Evolutionary conservation across 2,113 vertebrate genomes (phyloP).

Genomic region (Artemisiospiza belli): DNA sequence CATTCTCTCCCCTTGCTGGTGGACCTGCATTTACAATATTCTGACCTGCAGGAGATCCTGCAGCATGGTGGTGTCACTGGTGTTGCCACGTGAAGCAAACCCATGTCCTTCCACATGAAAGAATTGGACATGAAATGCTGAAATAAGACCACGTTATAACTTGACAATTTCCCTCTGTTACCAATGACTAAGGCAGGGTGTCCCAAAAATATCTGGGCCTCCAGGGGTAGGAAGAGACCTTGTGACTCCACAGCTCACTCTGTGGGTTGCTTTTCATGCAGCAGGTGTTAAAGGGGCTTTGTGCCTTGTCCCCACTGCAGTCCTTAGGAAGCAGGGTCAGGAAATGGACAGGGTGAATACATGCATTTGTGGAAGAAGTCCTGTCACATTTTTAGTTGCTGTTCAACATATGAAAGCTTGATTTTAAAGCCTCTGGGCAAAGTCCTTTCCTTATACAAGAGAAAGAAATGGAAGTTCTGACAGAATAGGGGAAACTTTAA

Average conservation of each 20-base stretch:
- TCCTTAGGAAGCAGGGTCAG: not conserved
- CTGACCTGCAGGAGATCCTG: not conserved
- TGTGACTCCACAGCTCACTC: not conserved
- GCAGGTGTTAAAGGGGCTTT: slow-evolving; percentile 45
- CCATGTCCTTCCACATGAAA: not conserved
- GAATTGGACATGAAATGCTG: not conserved
- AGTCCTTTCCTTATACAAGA: not conserved
- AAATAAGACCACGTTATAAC: not conserved
- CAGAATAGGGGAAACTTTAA: not conserved
- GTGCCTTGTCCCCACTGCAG: not conserved
- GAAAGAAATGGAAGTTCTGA: not conserved
- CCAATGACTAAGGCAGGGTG: not conserved
- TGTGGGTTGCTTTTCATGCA: not conserved
- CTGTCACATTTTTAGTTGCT: not conserved
- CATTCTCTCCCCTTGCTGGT: too few species aligned
- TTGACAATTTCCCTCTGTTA: not conserved
- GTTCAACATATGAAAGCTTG: not conserved
- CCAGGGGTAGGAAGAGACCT: not conserved
- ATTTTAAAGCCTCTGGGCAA: not conserved
- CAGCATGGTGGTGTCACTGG: not conserved
- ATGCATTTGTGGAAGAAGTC: slow-evolving; percentile 9
- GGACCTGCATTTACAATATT: not conserved
- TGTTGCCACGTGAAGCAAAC: not conserved
- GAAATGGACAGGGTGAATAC: slow-evolving; percentile 15
- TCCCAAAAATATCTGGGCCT: slow-evolving; percentile 11